Evolutionary conservation across 2,797 vertebrate species (phyloP).

Genomic region (Anguilla marmorata): DNA sequence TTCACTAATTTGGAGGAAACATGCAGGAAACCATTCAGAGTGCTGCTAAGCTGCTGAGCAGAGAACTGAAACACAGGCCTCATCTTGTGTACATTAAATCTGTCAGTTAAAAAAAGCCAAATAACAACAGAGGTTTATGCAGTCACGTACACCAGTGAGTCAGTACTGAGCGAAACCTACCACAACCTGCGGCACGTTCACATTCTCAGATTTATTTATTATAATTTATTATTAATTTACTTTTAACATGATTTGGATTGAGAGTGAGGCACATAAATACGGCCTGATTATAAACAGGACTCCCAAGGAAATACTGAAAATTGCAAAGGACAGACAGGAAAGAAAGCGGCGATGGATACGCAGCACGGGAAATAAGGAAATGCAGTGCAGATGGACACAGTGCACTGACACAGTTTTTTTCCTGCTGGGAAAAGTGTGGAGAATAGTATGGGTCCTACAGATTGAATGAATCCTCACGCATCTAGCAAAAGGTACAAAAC

Average conservation of each 20-base stretch:
- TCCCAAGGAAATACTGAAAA: neutral
- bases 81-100: neutral
- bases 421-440: neutral
- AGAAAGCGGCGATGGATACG: neutral
- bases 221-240: neutral
- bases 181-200: neutral
- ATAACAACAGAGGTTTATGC: neutral
- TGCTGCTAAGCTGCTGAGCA: neutral
- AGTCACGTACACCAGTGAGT: neutral
- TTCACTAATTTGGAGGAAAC: conserved; percentile 3
- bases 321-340: neutral
- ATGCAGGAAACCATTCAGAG: conserved; percentile 1
- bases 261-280: neutral
- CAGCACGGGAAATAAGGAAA: neutral
- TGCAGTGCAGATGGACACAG: neutral
- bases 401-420: neutral
- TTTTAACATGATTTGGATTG: neutral
- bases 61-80: neutral
- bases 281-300: neutral
- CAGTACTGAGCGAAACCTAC: too few relatives aligned
- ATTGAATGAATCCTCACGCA: neutral
- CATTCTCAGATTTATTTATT: neutral
- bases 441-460: neutral
- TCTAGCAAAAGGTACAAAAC: neutral
- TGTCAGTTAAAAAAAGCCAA: conserved; percentile 3